Base-by-base conservation (phyloP, 2,888 invertebrate genomes). In the Acrocyrtus sp. region DNA sequence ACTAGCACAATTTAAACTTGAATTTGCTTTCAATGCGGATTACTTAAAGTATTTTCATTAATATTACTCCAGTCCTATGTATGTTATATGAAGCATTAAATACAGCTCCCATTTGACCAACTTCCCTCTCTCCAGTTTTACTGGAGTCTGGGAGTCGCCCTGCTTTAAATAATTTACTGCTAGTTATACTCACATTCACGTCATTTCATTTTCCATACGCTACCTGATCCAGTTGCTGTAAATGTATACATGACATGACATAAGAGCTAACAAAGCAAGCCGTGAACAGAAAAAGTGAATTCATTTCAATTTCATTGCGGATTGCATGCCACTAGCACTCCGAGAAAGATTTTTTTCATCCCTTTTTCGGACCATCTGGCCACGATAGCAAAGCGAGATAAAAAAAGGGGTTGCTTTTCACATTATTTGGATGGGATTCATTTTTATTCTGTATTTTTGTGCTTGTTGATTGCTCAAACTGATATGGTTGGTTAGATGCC, bases 321-420 rank as follows among this genome's bases (percentile, higher is more conserved):
- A 19, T 66, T 66, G 66, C 66, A 66, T 66, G 66, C 48, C 41
- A 15, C 51, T 24, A 24, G 2, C 54, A 54, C 17, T 48, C 58
- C 58, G 51, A 43, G 54, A 61, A 65, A 60, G 54, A 48, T 54
- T 69, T 61, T 61, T 61, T 69, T 61, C n/a, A n/a, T n/a, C n/a
- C n/a, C n/a, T n/a, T n/a, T n/a, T n/a, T n/a, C n/a, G n/a, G 69
- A 48, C 69, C 69, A 69, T 69, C 69, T 69, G 69, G 69, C 69
- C 54, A 48, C 34, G 69, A 69, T 69, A 69, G 58, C 45, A 48
- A 61, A 22, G 4, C 24, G 69, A 69, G 69, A 69, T 69, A 69
- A 69, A 61, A 56, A 19, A 60, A 69, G 69, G 69, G 69, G 61
- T 68, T 66, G 57, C 65, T 50, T 53, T 24, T 19, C 47, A 17